phyloP scores from a whole-genome alignment of 2,888 invertebrate genomes.

The Cephalotes varians region DNA sequence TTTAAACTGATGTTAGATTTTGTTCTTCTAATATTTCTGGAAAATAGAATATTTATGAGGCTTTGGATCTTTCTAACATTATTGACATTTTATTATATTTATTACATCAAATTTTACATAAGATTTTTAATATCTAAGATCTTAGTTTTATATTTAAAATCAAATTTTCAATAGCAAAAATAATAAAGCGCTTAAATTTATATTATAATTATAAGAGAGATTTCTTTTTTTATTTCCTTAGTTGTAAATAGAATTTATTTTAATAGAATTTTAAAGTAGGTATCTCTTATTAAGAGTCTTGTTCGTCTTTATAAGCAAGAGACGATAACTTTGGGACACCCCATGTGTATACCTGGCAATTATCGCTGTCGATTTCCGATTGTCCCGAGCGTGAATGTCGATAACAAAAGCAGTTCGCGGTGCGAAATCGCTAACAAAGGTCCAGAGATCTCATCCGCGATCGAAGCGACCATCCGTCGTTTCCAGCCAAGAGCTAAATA shows the following conservation, averaged over 20 bases:
- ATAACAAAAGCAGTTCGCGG: constrained; percentile 34
- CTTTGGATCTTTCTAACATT: background rate
- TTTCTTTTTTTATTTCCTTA: background rate
- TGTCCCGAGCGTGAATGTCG: constrained; percentile 21
- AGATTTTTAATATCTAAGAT: background rate
- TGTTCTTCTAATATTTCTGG: background rate
- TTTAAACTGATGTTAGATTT: background rate
- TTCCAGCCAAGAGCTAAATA: constrained; percentile 39
- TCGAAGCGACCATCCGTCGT: constrained; percentile 11
- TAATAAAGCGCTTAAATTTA: background rate
- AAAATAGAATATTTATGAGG: background rate
- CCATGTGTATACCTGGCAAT: background rate
- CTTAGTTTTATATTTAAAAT: background rate
- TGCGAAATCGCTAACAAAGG: constrained; percentile 46
- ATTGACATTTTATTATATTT: too few species aligned
- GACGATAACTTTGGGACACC: background rate
- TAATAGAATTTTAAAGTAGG: background rate
- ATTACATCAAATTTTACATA: background rate
- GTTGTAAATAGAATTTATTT: background rate
- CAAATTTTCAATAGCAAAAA: background rate
- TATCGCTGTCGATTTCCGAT: constrained; percentile 40
- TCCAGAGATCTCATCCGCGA: constrained; percentile 18
- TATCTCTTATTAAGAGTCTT: background rate
- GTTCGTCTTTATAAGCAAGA: background rate
- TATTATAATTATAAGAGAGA: background rate